These are phyloP conservation scores for Cathartes aura DNA, from an alignment of 2,113 vertebrate genomes.

Conservation along the genomic window DNA sequence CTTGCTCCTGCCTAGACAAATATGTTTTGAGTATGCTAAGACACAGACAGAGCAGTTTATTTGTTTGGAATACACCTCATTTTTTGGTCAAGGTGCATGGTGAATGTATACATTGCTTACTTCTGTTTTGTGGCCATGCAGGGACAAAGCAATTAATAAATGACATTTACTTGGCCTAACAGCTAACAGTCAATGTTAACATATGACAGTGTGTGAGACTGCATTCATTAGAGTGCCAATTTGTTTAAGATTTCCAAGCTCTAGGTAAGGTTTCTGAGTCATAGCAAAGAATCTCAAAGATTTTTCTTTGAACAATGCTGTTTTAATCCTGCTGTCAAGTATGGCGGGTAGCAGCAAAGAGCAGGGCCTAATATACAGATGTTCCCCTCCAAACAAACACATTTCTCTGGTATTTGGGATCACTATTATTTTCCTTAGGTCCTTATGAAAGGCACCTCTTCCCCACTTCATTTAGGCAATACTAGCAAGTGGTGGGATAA, in stretches of 20 bases:
- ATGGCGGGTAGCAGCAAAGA: background rate
- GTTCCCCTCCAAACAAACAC: background rate
- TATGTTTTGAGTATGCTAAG: background rate
- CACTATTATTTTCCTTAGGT: background rate
- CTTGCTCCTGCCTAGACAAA: background rate
- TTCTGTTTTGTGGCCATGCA: background rate
- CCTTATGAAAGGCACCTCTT: background rate
- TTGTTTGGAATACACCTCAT: background rate
- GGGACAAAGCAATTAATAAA: background rate
- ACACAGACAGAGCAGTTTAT: background rate
- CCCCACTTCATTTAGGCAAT: background rate
- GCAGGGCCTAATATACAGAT: background rate
- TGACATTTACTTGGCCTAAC: background rate
- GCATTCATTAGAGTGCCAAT: background rate
- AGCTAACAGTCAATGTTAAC: background rate
- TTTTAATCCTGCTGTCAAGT: background rate
- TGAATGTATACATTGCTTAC: background rate
- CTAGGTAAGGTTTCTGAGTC: background rate
- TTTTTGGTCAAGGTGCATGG: background rate
- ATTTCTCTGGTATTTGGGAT: background rate
- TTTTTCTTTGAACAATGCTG: background rate
- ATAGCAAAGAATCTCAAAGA: background rate
- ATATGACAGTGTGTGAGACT: background rate
- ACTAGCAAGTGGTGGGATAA: background rate
- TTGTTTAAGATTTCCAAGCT: background rate